These are phyloP conservation scores for Nomada flava DNA, from an alignment of 2,888 invertebrate genomes.

Conservation along the genomic window DNA sequence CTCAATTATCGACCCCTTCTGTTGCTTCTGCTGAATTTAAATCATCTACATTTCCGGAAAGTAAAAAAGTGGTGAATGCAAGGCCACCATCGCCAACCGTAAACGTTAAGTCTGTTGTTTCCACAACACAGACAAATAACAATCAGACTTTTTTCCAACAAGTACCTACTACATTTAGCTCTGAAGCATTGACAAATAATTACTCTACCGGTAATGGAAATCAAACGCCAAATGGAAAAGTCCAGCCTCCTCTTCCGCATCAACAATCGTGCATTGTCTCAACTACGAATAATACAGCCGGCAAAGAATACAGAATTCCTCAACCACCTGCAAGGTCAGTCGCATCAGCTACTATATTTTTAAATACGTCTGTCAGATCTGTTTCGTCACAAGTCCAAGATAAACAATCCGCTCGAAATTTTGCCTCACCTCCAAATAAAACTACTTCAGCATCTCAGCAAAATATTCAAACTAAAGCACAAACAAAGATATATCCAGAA, in stretches of 20 bases:
- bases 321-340: conserved; percentile 85
- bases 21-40: conserved; percentile 78
- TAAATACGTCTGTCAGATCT: conserved; percentile 76
- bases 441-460: conserved; percentile 68
- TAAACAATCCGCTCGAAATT: conserved; percentile 85
- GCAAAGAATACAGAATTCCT: conserved; percentile 88
- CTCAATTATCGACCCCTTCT: conserved; percentile 86
- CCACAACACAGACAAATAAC: conserved; percentile 86
- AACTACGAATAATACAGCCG: conserved; percentile 87
- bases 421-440: conserved; percentile 85
- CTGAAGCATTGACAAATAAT: conserved; percentile 83
- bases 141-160: conserved; percentile 88
- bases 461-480: conserved; percentile 90
- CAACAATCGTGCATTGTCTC: conserved; percentile 91
- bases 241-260: conserved; percentile 85
- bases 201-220: conserved; percentile 85
- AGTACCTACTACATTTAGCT: conserved; percentile 87
- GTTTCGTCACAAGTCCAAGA: conserved; percentile 75
- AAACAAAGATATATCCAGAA: conserved; percentile 92
- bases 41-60: conserved; percentile 72
- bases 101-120: conserved; percentile 84
- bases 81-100: conserved; percentile 85
- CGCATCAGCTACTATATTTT: conserved; percentile 82
- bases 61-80: conserved; percentile 85
- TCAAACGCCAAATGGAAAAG: conserved; percentile 75